A percentile compares a stretch with the other conserved stretches of the same genome.
phyloP scores from a whole-genome alignment of 2,113 vertebrate genomes.

The Notarius quadriscutis region DNA sequence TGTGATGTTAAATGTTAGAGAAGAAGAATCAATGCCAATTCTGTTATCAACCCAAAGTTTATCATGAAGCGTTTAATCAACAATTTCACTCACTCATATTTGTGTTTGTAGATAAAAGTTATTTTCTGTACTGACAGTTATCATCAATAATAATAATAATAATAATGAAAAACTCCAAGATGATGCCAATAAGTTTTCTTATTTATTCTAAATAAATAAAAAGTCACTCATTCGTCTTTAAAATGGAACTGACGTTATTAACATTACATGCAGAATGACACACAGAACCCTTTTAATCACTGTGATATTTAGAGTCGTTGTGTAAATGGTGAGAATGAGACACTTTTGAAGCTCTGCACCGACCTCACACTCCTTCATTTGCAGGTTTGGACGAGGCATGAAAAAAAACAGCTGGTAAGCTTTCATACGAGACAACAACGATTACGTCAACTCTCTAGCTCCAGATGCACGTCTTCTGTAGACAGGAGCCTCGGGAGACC shows the following conservation, averaged over 20 bases:
- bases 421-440: slow-evolving; percentile 24
- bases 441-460: slow-evolving; percentile 24
- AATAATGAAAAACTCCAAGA: neutral
- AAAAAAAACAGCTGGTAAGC: slow-evolving; percentile 21
- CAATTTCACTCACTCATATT: neutral
- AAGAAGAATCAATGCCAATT: neutral
- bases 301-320: neutral
- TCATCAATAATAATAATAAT: neutral
- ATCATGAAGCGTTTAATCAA: neutral
- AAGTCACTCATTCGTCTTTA: no score
- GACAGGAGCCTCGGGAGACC: neutral
- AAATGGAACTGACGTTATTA: neutral
- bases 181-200: neutral
- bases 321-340: slow-evolving; percentile 5
- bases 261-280: neutral
- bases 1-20: neutral
- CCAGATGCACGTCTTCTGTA: neutral
- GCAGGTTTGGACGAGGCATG: slow-evolving; percentile 22
- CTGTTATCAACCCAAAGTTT: neutral
- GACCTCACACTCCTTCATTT: slow-evolving; percentile 31
- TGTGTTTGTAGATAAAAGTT: neutral
- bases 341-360: neutral
- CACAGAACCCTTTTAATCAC: neutral
- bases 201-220: neutral
- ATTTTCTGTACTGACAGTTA: neutral